Conservation (phyloP, 2,888 invertebrate genomes). For the Sialis fuliginosa region DNA sequence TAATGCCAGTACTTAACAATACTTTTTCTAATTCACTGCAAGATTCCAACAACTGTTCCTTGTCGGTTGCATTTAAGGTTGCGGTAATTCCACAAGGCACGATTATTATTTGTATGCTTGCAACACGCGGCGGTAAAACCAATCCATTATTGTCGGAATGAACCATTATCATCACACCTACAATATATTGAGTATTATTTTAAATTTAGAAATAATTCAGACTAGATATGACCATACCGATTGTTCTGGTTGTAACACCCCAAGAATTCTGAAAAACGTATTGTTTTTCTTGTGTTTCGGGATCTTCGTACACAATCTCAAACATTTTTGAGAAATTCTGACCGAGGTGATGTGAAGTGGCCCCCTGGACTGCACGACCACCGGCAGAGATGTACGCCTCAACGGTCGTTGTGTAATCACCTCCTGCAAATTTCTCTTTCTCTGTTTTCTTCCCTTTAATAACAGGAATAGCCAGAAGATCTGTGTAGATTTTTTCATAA, state of each 20-base stretch:
- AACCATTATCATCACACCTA: constrained; percentile 74
- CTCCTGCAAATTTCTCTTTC: constrained; percentile 98
- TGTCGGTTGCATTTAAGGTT: constrained; percentile 51
- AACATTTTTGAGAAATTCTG: constrained; percentile 99
- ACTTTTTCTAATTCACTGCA: constrained; percentile 53
- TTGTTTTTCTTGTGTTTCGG: constrained; percentile 72
- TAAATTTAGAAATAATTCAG: too few species aligned
- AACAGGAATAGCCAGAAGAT: constrained; percentile 86
- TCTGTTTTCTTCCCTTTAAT: constrained; percentile 92
- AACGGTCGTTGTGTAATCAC: constrained; percentile 91
- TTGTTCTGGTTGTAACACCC: constrained; percentile 94
- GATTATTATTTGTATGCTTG: constrained; percentile 70
- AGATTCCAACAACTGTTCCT: constrained; percentile 41
- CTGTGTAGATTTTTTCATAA: constrained; percentile 80
- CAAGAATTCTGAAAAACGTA: constrained; percentile 96
- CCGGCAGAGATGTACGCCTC: constrained; percentile 91
- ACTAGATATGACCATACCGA: constrained; percentile 36
- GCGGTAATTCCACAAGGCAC: constrained; percentile 95
- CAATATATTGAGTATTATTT: constrained; percentile 4
- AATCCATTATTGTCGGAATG: constrained; percentile 95
- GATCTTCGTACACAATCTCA: constrained; percentile 88
- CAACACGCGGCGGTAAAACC: constrained; percentile 86
- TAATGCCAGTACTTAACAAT: constrained; percentile 42
- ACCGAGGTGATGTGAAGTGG: constrained; percentile 94
- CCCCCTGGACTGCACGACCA: constrained; percentile 89